Conservation (phyloP, 2,888 invertebrate species). For the Drepana falcataria region DNA sequence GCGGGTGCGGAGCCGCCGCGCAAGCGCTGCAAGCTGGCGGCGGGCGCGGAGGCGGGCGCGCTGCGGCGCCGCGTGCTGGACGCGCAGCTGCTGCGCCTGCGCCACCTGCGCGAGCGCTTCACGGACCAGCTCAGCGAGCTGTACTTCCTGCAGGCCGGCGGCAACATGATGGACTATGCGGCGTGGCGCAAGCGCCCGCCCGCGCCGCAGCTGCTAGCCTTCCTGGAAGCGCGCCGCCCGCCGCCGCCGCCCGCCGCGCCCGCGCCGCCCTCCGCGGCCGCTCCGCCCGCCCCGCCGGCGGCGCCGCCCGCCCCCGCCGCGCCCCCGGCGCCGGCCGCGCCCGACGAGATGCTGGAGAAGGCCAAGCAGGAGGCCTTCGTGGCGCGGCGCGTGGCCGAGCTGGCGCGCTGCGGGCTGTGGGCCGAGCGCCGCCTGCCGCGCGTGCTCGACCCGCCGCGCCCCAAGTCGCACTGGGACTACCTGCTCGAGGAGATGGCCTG, state of each 20-base stretch:
- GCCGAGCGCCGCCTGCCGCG: slow-evolving; percentile 94
- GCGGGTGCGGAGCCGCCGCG: slow-evolving; percentile 49
- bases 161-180: slow-evolving; percentile 92
- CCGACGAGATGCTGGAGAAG: slow-evolving; percentile 64
- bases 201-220: slow-evolving; percentile 85
- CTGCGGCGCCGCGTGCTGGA: slow-evolving; percentile 84
- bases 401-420: slow-evolving; percentile 97
- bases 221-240: slow-evolving; percentile 85
- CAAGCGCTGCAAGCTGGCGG: slow-evolving; percentile 43
- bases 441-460: slow-evolving; percentile 91
- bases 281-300: slow-evolving; percentile 64
- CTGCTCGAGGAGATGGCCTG: slow-evolving; percentile 99
- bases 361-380: slow-evolving; percentile 91
- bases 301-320: slow-evolving; percentile 34
- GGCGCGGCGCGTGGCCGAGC: slow-evolving; percentile 92
- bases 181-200: slow-evolving; percentile 90
- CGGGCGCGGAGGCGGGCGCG: slow-evolving; percentile 29
- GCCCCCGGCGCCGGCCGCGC: slow-evolving; percentile 60
- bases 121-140: slow-evolving; percentile 89
- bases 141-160: slow-evolving; percentile 91
- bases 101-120: slow-evolving; percentile 84
- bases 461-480: slow-evolving; percentile 99
- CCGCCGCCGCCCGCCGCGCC: slow-evolving; percentile 76
- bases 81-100: slow-evolving; percentile 83
- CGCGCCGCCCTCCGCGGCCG: slow-evolving; percentile 83